A percentile compares a stretch with the other conserved stretches of the same genome.
phyloP scores from a whole-genome alignment of 2,113 vertebrate genomes.

The Gobio gobio region DNA sequence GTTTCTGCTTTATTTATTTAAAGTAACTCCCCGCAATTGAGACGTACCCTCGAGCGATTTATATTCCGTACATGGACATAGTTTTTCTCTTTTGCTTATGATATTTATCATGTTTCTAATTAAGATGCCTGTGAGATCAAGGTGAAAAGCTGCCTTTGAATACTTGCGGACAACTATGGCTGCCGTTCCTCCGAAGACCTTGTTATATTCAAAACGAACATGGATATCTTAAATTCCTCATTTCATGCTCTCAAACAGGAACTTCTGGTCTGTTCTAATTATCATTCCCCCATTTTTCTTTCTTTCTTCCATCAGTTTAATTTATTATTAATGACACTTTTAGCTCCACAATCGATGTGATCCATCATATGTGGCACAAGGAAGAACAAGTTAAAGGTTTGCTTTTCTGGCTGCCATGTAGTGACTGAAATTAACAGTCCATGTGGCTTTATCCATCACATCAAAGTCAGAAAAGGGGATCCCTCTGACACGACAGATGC shows the following conservation, averaged over 20 bases:
- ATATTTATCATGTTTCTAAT: conserved; percentile 27
- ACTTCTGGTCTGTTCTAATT: conserved; percentile 23
- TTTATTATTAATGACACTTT: conserved; percentile 59
- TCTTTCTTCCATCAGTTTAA: conserved; percentile 31
- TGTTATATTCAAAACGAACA: conserved; percentile 18
- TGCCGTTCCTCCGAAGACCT: background rate
- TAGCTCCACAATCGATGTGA: conserved; percentile 50
- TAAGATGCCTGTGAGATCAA: background rate
- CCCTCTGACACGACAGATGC: conserved; percentile 43
- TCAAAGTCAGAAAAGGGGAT: conserved; percentile 48
- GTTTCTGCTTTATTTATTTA: conserved; percentile 48
- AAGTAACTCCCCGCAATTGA: conserved; percentile 1
- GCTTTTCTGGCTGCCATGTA: conserved; percentile 35
- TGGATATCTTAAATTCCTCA: conserved; percentile 10
- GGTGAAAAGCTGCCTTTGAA: background rate
- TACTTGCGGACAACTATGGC: background rate
- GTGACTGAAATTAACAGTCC: conserved; percentile 57
- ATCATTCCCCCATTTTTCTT: background rate
- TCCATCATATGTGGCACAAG: conserved; percentile 46
- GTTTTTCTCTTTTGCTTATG: background rate
- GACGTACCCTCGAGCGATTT: conserved; percentile 22
- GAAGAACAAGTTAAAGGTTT: conserved; percentile 27
- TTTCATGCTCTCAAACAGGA: background rate
- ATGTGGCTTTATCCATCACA: conserved; percentile 53
- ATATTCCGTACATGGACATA: background rate